Conservation (phyloP, 2,888 invertebrate species). For the Platynereis dumerilii region DNA sequence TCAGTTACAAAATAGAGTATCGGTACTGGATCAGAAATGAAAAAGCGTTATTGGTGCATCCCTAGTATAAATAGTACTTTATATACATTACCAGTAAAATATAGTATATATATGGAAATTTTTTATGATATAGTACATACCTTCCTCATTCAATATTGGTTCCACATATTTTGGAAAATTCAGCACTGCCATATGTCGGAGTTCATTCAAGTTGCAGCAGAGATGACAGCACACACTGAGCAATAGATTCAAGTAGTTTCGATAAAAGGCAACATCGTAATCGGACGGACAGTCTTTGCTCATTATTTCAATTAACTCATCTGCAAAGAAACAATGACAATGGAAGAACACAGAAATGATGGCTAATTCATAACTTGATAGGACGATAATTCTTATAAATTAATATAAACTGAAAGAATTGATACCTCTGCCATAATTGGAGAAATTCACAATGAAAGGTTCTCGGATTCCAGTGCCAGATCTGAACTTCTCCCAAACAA, state of each 20-base stretch:
- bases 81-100: no score
- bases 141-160: constrained; percentile 74
- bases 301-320: constrained; percentile 67
- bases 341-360: no score
- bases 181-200: constrained; percentile 72
- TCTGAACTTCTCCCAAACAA: constrained; percentile 82
- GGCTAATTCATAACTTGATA: no score
- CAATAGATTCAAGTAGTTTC: constrained; percentile 81
- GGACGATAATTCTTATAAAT: no score
- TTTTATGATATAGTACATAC: constrained; percentile 39
- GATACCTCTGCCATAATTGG: constrained; percentile 80
- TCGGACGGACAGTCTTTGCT: constrained; percentile 50
- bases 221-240: constrained; percentile 83
- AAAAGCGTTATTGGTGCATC: no score
- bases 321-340: constrained; percentile 57
- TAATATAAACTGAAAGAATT: no score
- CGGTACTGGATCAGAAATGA: no score
- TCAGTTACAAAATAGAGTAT: no score
- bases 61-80: no score
- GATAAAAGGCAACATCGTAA: constrained; percentile 69
- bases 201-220: constrained; percentile 84
- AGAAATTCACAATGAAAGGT: constrained; percentile 77
- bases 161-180: constrained; percentile 79
- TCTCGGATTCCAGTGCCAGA: constrained; percentile 74
- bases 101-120: neutral